A percentile compares a stretch with the other conserved stretches of the same genome.
Conservation (phyloP, 2,113 vertebrate species). For the Phodopus roborovskii region DNA sequence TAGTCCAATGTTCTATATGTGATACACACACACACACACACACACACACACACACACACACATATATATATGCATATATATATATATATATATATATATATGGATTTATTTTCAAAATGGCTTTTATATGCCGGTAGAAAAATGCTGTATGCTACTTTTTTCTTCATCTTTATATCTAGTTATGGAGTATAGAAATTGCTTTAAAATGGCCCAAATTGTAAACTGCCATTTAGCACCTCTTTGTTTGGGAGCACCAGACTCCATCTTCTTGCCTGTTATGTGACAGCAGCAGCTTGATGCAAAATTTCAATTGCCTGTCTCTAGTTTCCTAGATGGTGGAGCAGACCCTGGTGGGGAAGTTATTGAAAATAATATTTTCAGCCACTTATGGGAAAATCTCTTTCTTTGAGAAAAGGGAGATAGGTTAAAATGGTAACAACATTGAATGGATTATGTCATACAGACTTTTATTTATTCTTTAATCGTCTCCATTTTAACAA, state of each 20-base stretch:
- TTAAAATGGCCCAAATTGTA: constrained; percentile 54
- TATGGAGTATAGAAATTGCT: constrained; percentile 56
- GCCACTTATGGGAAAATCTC: not conserved
- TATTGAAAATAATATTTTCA: not conserved
- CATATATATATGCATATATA: too few relatives aligned
- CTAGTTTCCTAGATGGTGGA: not conserved
- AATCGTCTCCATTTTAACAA: not conserved
- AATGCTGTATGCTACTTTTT: not conserved
- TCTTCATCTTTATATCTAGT: constrained; percentile 49
- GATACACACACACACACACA: too few relatives aligned
- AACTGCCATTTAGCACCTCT: constrained; percentile 36
- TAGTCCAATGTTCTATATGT: too few relatives aligned
- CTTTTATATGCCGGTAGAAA: constrained; percentile 25
- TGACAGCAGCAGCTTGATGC: not conserved
- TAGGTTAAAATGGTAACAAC: not conserved
- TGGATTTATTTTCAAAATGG: constrained; percentile 30
- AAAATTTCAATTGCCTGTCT: not conserved
- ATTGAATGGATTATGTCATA: not conserved
- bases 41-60: too few relatives aligned
- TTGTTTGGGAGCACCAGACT: not conserved
- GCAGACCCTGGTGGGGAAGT: not conserved
- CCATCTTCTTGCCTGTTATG: not conserved
- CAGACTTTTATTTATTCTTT: not conserved
- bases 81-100: not conserved
- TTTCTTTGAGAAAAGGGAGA: not conserved